These are phyloP conservation scores for Cuniculus paca DNA, from an alignment of 2,797 vertebrate species.

Conservation along the genomic window DNA sequence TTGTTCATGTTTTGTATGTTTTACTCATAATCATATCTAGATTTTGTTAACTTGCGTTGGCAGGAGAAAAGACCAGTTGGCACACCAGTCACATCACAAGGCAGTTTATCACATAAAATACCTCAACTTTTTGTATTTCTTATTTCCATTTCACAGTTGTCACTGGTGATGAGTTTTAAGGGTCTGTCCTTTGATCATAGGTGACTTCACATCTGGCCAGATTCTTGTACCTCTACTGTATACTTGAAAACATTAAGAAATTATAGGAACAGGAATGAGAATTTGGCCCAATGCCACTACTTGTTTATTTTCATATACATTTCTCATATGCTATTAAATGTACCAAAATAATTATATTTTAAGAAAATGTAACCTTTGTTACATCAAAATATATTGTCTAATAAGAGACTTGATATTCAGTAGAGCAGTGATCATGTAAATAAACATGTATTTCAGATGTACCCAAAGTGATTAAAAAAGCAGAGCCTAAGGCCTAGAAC, in stretches of 20 bases:
- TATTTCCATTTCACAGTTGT: background rate
- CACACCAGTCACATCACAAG: background rate
- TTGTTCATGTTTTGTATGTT: background rate
- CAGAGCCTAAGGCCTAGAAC: conserved; percentile 39
- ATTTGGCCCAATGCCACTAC: background rate
- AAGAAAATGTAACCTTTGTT: conserved; percentile 62
- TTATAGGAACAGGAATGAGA: conserved; percentile 43
- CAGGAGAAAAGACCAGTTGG: conserved; percentile 30
- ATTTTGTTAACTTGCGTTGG: conserved; percentile 41
- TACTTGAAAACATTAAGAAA: conserved; percentile 70
- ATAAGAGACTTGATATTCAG: conserved; percentile 49
- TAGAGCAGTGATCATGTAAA: conserved; percentile 58
- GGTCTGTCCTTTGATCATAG: conserved; percentile 8
- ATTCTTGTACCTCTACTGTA: conserved; percentile 59
- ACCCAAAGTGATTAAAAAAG: conserved; percentile 36
- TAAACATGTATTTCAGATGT: conserved; percentile 50
- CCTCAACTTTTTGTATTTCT: conserved; percentile 71
- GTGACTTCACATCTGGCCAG: conserved; percentile 58
- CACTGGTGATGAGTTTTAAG: conserved; percentile 42
- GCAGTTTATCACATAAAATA: conserved; percentile 59
- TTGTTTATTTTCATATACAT: conserved; percentile 41
- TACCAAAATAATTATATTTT: conserved; percentile 68
- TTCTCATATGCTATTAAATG: conserved; percentile 47
- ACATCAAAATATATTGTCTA: conserved; percentile 45
- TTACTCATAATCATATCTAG: background rate